These are phyloP conservation scores for Prionailurus bengalensis DNA, from an alignment of 2,113 vertebrate species.

Conservation along the genomic window DNA sequence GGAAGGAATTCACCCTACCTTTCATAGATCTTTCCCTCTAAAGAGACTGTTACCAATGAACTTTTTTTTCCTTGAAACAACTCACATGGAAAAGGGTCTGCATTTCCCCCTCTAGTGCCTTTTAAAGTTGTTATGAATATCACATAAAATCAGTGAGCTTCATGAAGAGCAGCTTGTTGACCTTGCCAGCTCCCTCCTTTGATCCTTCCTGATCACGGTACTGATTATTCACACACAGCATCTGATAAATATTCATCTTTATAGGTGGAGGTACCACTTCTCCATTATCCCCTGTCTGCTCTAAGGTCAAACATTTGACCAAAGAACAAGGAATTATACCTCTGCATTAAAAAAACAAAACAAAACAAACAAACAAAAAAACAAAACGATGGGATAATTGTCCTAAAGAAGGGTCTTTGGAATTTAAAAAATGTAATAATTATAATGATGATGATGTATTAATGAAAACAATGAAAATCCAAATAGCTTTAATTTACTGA, in stretches of 20 bases:
- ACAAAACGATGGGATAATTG: background rate
- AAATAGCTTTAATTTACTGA: background rate
- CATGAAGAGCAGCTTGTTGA: background rate
- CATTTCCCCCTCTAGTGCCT: background rate
- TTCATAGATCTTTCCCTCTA: background rate
- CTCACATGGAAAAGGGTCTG: background rate
- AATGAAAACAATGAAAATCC: background rate
- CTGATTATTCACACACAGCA: background rate
- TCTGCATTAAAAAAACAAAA: background rate
- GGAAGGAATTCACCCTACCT: background rate
- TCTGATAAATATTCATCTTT: background rate
- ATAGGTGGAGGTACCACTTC: background rate
- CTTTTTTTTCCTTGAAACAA: constrained; percentile 10
- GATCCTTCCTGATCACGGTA: background rate
- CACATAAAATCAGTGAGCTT: background rate
- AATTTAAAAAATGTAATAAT: background rate
- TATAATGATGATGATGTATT: background rate
- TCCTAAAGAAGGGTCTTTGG: background rate
- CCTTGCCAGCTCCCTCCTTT: background rate
- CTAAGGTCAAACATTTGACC: background rate
- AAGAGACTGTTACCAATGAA: background rate
- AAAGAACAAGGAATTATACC: background rate
- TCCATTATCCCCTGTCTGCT: background rate
- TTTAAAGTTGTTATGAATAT: background rate
- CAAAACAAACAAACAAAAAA: background rate